Evolutionary conservation across 1,140 invertebrate species (phyloP), one percentile per base, ranked within the genome.

Genomic region (Drosophila lowei): DNA sequence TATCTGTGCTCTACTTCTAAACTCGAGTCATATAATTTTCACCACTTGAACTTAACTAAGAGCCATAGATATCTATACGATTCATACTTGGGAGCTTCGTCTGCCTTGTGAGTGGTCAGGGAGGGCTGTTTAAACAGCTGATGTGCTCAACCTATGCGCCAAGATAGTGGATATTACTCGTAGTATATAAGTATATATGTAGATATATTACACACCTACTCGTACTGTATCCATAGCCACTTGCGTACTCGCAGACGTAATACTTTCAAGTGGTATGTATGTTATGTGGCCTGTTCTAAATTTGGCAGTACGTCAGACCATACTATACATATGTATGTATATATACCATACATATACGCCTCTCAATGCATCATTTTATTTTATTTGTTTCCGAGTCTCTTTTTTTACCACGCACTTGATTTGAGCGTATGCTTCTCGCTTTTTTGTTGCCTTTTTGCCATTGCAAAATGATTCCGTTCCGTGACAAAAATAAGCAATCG

Each of bases 401-500:
- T 49, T 62, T 66, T 13, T 55, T 48, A 56, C 70, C 68, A 72
- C 56, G 57, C 46, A 60, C 46, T 70, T 59, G 54, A 66, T 68
- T 58, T 68, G 57, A 58, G 62, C 50, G 18, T 67, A 30, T 43
- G 55, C 23, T 23, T 5, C 23, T 25, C 30, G 34, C 6, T 42
- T 53, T 52, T 66, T 43, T 34, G 47, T 52, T 43, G 46, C 63
- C 60, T 63, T 61, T n/a, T 42, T 54, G 65, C 50, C 62, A 68
- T 42, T 70, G 43, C 67, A 71, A 52, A 55, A 38, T 13, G 34
- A 38, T 38, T 38, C 44, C 30, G 54, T 55, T 72, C 58, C 67
- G 70, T 72, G 67, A 72, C 70, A 62, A 30, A 72, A 72, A 72
- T 72, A 72, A 44, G 44, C 56, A 60, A 72, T 72, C 56, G 49